Percentiles rank a stretch among this genome's conserved stretches.
phyloP scores from a whole-genome alignment of 2,888 invertebrate genomes.

The Agapostemon virescens region DNA sequence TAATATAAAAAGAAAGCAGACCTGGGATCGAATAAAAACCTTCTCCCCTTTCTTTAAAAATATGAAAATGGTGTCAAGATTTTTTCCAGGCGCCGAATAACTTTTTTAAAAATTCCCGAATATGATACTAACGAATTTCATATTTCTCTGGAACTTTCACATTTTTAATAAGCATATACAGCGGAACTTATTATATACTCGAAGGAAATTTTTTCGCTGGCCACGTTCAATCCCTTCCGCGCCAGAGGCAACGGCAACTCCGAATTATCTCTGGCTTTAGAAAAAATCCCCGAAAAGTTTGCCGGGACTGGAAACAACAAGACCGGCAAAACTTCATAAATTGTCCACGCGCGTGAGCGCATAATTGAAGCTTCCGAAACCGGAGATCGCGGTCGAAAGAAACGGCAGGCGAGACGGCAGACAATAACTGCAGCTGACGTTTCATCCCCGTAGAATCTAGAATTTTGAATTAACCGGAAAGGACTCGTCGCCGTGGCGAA shows the following conservation, averaged over 20 bases:
- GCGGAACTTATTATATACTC: background rate
- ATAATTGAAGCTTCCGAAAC: background rate
- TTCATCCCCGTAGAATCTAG: constrained; percentile 1
- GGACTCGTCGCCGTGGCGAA: background rate
- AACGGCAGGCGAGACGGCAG: constrained; percentile 7
- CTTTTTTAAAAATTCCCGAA: background rate
- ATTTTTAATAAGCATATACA: background rate
- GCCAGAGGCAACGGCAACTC: background rate
- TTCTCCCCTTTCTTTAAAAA: too few relatives aligned
- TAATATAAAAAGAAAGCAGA: too few relatives aligned
- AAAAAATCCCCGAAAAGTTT: background rate
- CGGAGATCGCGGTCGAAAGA: constrained; percentile 1
- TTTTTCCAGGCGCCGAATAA: background rate
- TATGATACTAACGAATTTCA: background rate
- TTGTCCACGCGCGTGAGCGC: background rate
- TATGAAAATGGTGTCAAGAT: background rate
- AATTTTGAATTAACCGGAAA: constrained; percentile 37
- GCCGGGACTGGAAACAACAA: background rate
- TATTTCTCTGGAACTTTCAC: background rate
- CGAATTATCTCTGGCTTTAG: background rate
- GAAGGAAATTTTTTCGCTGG: background rate
- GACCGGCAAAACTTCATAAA: background rate
- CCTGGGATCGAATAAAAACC: too few relatives aligned
- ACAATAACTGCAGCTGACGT: constrained; percentile 42
- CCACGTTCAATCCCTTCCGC: background rate